phyloP scores from a whole-genome alignment of 2,113 vertebrate species.

The Dasyurus viverrinus region DNA sequence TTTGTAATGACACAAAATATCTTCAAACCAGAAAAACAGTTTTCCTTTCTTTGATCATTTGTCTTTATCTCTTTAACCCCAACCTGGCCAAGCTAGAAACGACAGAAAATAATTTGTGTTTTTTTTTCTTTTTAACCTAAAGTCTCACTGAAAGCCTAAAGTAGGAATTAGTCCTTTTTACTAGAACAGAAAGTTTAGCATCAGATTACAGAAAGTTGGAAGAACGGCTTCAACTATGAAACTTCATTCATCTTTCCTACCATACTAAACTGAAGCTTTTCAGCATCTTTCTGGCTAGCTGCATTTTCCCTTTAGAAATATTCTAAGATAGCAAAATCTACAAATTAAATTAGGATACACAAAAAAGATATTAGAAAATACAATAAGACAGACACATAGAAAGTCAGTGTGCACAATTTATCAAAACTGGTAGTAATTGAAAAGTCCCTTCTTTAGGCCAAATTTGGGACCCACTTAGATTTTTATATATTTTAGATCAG shows the following conservation, averaged over 20 bases:
- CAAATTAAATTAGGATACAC: not conserved
- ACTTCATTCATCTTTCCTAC: not conserved
- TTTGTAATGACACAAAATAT: not conserved
- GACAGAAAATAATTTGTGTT: not conserved
- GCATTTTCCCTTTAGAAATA: not conserved
- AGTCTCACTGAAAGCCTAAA: not conserved
- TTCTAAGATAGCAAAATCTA: not conserved
- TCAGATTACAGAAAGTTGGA: not conserved
- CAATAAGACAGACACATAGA: not conserved
- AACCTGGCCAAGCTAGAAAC: not conserved
- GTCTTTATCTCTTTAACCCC: not conserved
- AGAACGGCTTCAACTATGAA: not conserved
- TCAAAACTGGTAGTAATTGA: not conserved
- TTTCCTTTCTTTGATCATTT: not conserved
- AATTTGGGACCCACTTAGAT: not conserved
- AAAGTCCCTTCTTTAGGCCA: not conserved
- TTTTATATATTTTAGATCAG: not conserved
- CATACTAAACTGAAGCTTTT: not conserved
- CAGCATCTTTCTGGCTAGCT: not conserved
- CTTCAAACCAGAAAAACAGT: not conserved
- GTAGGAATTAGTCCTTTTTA: not conserved
- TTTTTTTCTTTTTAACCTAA: not conserved
- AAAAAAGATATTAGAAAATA: not conserved
- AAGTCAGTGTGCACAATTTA: not conserved
- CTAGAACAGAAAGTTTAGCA: not conserved